Evolutionary conservation across 1,140 invertebrate genomes (phyloP), one percentile per base, ranked within the genome.

Genomic region (Maniola jurtina): DNA sequence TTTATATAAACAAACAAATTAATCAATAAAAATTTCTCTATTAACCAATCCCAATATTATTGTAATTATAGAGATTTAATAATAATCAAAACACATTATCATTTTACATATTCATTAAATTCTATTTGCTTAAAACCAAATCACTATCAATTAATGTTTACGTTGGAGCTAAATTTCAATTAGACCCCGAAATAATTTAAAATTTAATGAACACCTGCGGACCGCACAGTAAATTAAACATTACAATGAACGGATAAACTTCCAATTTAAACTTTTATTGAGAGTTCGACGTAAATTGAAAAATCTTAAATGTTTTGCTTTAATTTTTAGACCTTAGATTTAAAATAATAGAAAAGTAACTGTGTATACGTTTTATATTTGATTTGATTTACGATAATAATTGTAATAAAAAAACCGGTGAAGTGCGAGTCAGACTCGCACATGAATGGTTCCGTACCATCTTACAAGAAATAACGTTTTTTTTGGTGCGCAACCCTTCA

Each of bases 161-260:
- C 55, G 38, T 58, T 14, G 54, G n/a, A 57, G 56, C 61, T 58
- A 64, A 58, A 58, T 57, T 57, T 64, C 62, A 64, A 64, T 64
- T 57, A 58, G 56, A 16, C n/a, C 15, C 47, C 16, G 56, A 65
- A 35, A 42, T 65, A 38, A 65, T 58, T 65, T 65, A 65, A 65
- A 57, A 57, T 58, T 65, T 57, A 65, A 58, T 59, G 63, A 65
- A 65, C 36, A 65, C 56, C 54, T 47, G 38, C 45, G 13, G 25
- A 52, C 47, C 52, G 52, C 52, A 55, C 0, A 34, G 52, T 25
- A 34, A 34, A 65, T 65, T 65, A 65, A 65, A 65, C 48, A 60
- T 34, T 60, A 65, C 56, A 65, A 65, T 60, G 2, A 35, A 25
- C 56, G 36, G 15, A 48, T 38, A 60, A 60, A 59, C 45, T 40